Conservation (phyloP, 2,797 vertebrate genomes). For the Leptatherina wallacei region DNA sequence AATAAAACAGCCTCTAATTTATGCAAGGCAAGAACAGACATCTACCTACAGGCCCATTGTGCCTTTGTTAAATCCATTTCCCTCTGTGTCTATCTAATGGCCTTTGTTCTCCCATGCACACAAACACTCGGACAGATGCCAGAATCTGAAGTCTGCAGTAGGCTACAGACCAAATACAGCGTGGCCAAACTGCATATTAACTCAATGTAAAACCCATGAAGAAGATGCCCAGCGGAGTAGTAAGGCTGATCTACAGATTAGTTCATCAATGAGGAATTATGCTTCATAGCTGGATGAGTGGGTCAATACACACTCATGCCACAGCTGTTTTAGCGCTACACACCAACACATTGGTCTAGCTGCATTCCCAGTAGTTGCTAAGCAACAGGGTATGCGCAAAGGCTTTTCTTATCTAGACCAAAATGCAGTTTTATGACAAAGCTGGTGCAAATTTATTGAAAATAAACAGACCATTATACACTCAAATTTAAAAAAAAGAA, state of each 20-base stretch:
- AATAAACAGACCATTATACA: neutral
- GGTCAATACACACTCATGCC: constrained; percentile 56
- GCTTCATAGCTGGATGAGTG: constrained; percentile 56
- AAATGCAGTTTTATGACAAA: constrained; percentile 49
- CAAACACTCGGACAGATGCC: constrained; percentile 21
- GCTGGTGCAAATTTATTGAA: constrained; percentile 24
- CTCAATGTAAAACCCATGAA: constrained; percentile 24
- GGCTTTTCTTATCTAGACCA: constrained; percentile 46
- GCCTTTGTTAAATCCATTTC: constrained; percentile 25
- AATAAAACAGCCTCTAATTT: constrained; percentile 68
- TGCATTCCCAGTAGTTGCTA: constrained; percentile 69
- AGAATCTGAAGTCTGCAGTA: neutral
- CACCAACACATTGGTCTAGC: constrained; percentile 49
- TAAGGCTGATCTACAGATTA: constrained; percentile 42
- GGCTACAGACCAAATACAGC: constrained; percentile 11
- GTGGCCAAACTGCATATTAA: constrained; percentile 18
- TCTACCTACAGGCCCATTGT: constrained; percentile 32
- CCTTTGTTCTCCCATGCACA: constrained; percentile 2
- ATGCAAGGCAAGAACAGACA: constrained; percentile 54
- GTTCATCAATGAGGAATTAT: constrained; percentile 41
- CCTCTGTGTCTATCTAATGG: constrained; percentile 15
- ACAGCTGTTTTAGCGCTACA: constrained; percentile 56
- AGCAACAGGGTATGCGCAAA: constrained; percentile 66
- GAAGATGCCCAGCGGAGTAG: neutral
- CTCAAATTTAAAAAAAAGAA: neutral